phyloP scores from a whole-genome alignment of 35 echinoderm and acorn worm genomes.

The Hemicentrotus pulcherrimus region DNA sequence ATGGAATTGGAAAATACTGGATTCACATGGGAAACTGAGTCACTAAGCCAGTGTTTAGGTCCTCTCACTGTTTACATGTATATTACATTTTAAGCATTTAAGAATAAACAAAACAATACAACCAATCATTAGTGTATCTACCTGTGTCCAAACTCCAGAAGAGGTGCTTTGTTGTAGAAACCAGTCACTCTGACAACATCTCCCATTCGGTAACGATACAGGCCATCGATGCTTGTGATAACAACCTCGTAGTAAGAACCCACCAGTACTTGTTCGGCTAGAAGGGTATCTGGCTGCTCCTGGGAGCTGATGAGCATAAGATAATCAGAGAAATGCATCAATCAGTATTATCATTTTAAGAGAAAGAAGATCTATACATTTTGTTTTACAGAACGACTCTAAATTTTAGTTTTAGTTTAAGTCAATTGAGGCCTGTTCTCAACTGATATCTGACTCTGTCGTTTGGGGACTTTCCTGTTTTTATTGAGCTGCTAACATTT shows the following conservation, averaged over 20 bases:
- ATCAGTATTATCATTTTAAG: neutral
- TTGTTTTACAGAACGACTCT: too few species aligned
- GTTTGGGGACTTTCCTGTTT: too few species aligned
- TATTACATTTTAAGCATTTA: neutral
- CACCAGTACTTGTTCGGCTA: neutral
- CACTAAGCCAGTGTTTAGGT: neutral
- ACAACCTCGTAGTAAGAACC: constrained; percentile 25
- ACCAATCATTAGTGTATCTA: neutral
- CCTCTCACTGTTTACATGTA: neutral
- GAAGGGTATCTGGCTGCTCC: constrained; percentile 32
- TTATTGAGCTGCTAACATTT: neutral
- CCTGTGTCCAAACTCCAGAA: constrained; percentile 26
- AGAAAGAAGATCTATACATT: neutral
- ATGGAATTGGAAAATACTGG: neutral
- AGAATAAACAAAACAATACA: neutral
- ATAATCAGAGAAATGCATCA: neutral
- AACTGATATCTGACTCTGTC: too few species aligned
- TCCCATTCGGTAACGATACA: constrained; percentile 42
- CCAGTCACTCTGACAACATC: constrained; percentile 29
- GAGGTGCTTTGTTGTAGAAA: constrained; percentile 35
- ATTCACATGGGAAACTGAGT: neutral
- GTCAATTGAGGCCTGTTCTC: too few species aligned
- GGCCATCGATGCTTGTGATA: neutral
- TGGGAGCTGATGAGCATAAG: neutral
- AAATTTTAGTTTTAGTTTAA: too few species aligned